phyloP scores from a whole-genome alignment of 2,797 vertebrate species.

The Gobionotothen gibberifrons region DNA sequence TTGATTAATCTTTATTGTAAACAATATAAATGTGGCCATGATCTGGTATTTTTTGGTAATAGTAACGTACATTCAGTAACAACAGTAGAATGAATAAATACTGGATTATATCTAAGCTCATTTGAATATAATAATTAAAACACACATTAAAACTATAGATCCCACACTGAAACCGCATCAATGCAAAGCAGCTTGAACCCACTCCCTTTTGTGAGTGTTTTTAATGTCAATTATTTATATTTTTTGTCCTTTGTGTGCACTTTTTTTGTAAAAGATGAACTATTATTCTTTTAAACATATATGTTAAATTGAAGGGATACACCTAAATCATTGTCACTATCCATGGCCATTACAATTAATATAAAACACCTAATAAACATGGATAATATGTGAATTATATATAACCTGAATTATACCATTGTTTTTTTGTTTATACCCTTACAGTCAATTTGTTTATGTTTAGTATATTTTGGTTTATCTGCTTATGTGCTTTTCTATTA shows the following conservation, averaged over 20 bases:
- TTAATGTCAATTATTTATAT: no score
- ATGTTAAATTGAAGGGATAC: no score
- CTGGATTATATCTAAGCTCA: no score
- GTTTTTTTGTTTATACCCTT: background rate
- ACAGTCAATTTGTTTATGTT: conserved; percentile 19
- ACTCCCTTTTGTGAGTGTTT: no score
- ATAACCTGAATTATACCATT: background rate
- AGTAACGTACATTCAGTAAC: background rate
- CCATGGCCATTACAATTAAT: background rate
- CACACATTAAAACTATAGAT: background rate
- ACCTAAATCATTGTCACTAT: background rate
- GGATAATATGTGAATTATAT: no score
- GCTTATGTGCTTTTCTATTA: conserved; percentile 37
- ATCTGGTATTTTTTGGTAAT: background rate
- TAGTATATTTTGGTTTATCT: conserved; percentile 18
- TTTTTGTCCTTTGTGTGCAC: no score
- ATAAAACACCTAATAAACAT: background rate
- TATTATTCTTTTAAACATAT: background rate
- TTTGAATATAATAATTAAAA: background rate
- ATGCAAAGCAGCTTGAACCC: no score
- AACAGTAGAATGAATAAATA: background rate
- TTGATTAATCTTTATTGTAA: background rate
- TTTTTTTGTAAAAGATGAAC: no score
- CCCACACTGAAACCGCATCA: no score
- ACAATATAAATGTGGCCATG: background rate